Evolutionary conservation across 1,140 invertebrate species (phyloP), one percentile per base, ranked within the genome.

Genomic region (Monomorium pharaonis): DNA sequence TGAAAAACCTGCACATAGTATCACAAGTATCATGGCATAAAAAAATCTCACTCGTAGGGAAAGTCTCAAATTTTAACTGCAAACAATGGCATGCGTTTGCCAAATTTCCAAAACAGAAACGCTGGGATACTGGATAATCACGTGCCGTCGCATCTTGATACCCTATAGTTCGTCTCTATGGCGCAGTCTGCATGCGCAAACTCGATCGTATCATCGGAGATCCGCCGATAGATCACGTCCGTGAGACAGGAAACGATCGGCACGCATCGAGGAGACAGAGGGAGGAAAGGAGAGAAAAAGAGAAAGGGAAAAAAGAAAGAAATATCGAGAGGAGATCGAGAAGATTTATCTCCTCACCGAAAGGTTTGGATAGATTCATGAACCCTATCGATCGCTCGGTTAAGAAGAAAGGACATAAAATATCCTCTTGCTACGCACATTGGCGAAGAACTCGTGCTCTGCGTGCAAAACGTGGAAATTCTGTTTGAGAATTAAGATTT

Each of bases 211-310:
- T 60, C 54, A 30, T 51, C 58, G 18, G 24, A 90, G 89, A 90
- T 90, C 74, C 85, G 12, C 49, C 67, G 88, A 90, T 90, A 90
- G 89, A 87, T 89, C 89, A 90, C 89, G 88, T 90, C 56, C 74
- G 42, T 58, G 72, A 70, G 75, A 60, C 24, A 69, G 30, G 47
- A 72, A 69, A 58, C 81, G 85, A 89, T 69, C 80, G 85, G 10
- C 49, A 30, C 42, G 60, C 33, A 51, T 14, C 60, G 84, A 80
- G 56, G 42, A n/a, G n/a, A 60, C 47, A 60, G 30, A 56, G 44
- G 56, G 44, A 27, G 5, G 30, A 6, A 21, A 6, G 30, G 10
- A 14, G 12, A 12, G 49, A 7, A 12, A 9, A 16, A 58, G 33
- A 49, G 44, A 42, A 30, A 69, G 30, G 18, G 37, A 60, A 54